phyloP scores from a whole-genome alignment of 2,888 invertebrate genomes.

The Pristionchus exspectatus region DNA sequence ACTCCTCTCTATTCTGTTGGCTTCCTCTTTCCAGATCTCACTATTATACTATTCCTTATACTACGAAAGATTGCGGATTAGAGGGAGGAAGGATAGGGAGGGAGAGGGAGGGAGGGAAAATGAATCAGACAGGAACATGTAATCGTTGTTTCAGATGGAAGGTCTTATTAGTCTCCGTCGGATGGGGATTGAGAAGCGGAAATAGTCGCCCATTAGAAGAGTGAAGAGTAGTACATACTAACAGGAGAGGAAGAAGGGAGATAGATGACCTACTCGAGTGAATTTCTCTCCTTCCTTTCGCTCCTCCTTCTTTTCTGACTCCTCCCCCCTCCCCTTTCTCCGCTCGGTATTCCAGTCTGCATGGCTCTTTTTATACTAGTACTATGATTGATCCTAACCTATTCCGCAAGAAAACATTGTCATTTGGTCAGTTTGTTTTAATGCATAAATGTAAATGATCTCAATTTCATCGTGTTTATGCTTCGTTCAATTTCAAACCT shows the following conservation, averaged over 20 bases:
- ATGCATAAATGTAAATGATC: not conserved
- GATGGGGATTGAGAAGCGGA: conserved; percentile 43
- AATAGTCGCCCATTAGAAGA: conserved; percentile 1
- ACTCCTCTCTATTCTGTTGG: conserved; percentile 26
- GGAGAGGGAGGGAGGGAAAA: not conserved
- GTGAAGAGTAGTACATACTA: conserved; percentile 44
- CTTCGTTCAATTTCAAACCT: not conserved
- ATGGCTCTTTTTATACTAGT: not conserved
- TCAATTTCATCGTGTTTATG: not conserved
- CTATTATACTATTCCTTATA: conserved; percentile 7
- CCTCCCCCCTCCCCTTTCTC: conserved; percentile 32
- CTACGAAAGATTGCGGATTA: not conserved
- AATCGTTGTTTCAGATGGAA: not conserved
- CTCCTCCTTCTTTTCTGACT: conserved; percentile 42
- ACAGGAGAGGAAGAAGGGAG: not conserved
- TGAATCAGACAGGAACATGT: not conserved
- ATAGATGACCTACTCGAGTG: conserved; percentile 36
- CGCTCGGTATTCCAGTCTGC: conserved; percentile 24
- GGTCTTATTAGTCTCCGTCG: not conserved
- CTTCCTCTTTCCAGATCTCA: not conserved
- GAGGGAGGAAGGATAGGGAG: not conserved
- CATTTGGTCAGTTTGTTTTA: conserved; percentile 39
- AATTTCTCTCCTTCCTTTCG: not conserved
- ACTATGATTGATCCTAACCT: conserved; percentile 50
- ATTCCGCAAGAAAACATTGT: conserved; percentile 51